Percentiles rank a stretch among this genome's conserved stretches.
phyloP scores from a whole-genome alignment of 1,140 invertebrate species.

The Drosophila truncata region DNA sequence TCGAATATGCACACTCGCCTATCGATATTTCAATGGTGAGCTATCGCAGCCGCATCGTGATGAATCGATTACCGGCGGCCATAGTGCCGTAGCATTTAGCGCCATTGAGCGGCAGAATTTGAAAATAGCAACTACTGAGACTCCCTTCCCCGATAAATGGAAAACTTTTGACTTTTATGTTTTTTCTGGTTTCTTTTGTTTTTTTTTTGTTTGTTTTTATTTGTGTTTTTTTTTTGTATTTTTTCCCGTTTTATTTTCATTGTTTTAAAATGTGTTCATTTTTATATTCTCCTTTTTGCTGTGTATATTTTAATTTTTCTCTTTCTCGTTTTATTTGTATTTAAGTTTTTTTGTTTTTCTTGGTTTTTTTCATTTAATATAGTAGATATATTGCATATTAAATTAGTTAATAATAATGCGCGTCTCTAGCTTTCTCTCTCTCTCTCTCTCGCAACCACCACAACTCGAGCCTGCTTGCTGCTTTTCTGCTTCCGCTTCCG shows the following conservation, averaged over 20 bases:
- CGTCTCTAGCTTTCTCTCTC: slow-evolving; percentile 51
- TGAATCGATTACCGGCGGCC: too few relatives aligned
- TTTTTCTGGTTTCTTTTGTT: slow-evolving; percentile 57
- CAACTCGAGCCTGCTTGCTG: slow-evolving; percentile 30
- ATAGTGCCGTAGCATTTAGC: background rate
- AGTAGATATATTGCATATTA: slow-evolving; percentile 72
- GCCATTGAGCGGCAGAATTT: slow-evolving; percentile 1
- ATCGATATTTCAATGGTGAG: background rate
- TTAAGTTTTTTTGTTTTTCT: slow-evolving; percentile 28
- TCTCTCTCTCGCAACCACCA: slow-evolving; percentile 18
- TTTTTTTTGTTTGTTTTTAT: slow-evolving; percentile 53
- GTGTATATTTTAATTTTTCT: slow-evolving; percentile 47
- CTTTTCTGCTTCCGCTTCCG: slow-evolving; percentile 3
- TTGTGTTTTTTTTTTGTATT: slow-evolving; percentile 58
- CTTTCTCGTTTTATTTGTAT: slow-evolving; percentile 28
- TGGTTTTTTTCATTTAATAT: slow-evolving; percentile 43
- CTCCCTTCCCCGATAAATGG: background rate
- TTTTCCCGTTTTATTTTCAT: slow-evolving; percentile 62
- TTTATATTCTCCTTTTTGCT: slow-evolving; percentile 34
- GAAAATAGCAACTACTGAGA: background rate
- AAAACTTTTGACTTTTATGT: slow-evolving; percentile 35
- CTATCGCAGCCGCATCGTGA: too few relatives aligned
- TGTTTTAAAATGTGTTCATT: slow-evolving; percentile 79
- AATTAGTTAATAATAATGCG: slow-evolving; percentile 76
- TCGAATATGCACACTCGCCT: slow-evolving; percentile 2